These are phyloP conservation scores for Coelinius sp. DNA, from an alignment of 2,888 invertebrate species.

Conservation along the genomic window DNA sequence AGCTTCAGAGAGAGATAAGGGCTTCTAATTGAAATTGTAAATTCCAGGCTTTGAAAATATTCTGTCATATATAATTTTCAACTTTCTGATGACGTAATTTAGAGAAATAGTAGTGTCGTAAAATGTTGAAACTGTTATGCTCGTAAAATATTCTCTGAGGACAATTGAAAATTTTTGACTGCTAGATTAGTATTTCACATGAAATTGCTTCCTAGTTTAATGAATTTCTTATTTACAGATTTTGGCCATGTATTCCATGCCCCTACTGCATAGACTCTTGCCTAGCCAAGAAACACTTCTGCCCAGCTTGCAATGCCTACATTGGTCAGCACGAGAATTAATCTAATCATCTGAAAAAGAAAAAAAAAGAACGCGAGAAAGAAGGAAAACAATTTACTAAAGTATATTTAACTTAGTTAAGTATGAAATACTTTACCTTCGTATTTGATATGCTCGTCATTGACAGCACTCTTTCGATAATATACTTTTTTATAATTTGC, in stretches of 20 bases:
- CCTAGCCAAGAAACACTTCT: conserved; percentile 70
- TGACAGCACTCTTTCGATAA: background rate
- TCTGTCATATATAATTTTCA: too few species aligned
- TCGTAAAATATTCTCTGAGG: too few species aligned
- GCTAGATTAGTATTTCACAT: too few species aligned
- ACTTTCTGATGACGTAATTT: too few species aligned
- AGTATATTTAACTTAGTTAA: background rate
- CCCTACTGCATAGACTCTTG: conserved; percentile 72
- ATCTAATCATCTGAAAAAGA: background rate
- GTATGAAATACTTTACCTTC: background rate
- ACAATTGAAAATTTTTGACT: too few species aligned
- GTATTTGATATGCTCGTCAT: background rate
- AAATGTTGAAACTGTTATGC: too few species aligned
- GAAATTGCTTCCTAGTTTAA: background rate
- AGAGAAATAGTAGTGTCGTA: too few species aligned
- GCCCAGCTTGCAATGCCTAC: conserved; percentile 70
- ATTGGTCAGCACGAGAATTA: conserved; percentile 66
- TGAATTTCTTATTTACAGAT: conserved; percentile 59
- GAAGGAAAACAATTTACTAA: background rate
- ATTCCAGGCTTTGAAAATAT: too few species aligned
- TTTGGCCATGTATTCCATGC: conserved; percentile 70
- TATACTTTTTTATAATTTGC: background rate
- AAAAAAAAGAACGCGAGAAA: background rate
- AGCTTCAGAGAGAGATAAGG: background rate
- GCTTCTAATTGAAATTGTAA: too few species aligned